phyloP scores from a whole-genome alignment of 2,113 vertebrate genomes.

The Grammomys surdaster region DNA sequence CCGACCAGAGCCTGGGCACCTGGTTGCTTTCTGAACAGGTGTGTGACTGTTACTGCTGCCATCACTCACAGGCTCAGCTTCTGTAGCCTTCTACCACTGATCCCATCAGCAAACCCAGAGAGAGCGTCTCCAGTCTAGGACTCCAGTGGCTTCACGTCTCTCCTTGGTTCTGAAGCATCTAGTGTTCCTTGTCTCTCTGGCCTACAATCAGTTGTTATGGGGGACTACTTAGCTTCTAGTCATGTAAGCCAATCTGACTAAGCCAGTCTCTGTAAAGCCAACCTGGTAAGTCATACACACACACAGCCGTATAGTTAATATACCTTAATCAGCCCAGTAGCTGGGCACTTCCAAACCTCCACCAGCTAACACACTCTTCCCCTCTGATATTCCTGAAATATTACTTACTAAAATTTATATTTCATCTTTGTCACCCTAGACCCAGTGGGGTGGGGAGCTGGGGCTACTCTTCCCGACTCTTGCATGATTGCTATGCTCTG shows the following conservation, averaged over 20 bases:
- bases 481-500: too few species aligned
- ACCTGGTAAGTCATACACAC: not conserved
- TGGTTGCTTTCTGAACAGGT: not conserved
- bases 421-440: too few species aligned
- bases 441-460: too few species aligned
- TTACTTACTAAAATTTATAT: too few species aligned
- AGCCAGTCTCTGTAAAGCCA: not conserved
- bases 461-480: too few species aligned
- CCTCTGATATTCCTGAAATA: too few species aligned
- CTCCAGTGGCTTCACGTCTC: not conserved
- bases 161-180: not conserved
- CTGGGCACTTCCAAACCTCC: too few species aligned
- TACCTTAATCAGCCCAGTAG: too few species aligned
- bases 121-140: not conserved
- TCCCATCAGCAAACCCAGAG: not conserved
- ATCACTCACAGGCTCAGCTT: not conserved
- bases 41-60: not conserved
- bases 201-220: not conserved
- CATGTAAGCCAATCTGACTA: not conserved
- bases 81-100: not conserved
- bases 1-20: not conserved
- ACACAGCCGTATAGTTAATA: not conserved
- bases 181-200: not conserved
- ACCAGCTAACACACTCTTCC: too few species aligned
- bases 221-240: not conserved